Evolutionary conservation across 2,797 vertebrate genomes (phyloP), one percentile per base, ranked within the genome.

Genomic region (Anguilla pacifica): DNA sequence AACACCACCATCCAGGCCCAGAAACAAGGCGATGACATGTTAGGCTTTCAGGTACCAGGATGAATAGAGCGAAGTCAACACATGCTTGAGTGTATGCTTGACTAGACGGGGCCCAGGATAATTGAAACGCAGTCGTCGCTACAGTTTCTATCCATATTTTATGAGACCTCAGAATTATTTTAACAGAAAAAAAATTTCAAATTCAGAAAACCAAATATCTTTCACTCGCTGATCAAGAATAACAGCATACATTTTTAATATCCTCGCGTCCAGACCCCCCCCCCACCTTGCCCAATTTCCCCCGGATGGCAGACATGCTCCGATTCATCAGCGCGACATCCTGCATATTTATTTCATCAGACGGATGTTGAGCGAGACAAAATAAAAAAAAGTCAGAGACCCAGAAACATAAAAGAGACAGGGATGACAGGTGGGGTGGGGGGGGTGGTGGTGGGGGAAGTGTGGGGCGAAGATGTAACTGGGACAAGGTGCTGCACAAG

Each of bases 231-330:
- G 87, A 91, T 85, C 88, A 89, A 90, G 92, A 91, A 93, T 90
- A 93, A 92, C 91, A 93, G 15, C 89, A 92, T 94, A 46, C 92
- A 91, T 92, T 89, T 92, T 91, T 91, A 86, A 93, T 89, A 85
- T 83, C 79, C 72, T 35, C 59, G 39, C 39, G 13, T 82, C 28
- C 83, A 74, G 70, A 19, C 46, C 86, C 74, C 53, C 86, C 43
- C 57, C 46, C 39, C 85, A 1, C 61, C 35, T 85, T n/a, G 31
- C 64, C 31, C 17, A 64, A 1, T 72, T 86, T 35, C 43, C 6
- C 61, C 83, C 59, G 72, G 70, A 49, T 87, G 81, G 82, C 89
- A 91, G 89, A 89, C 90, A 87, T 83, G 81, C 87, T 85, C 79
- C 67, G 6, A 64, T 67, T 77, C 89, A 89, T 87, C 89, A 87